A percentile compares a stretch with the other conserved stretches of the same genome.
phyloP scores from a whole-genome alignment of 2,113 vertebrate species.

The Poecilia latipinna region DNA sequence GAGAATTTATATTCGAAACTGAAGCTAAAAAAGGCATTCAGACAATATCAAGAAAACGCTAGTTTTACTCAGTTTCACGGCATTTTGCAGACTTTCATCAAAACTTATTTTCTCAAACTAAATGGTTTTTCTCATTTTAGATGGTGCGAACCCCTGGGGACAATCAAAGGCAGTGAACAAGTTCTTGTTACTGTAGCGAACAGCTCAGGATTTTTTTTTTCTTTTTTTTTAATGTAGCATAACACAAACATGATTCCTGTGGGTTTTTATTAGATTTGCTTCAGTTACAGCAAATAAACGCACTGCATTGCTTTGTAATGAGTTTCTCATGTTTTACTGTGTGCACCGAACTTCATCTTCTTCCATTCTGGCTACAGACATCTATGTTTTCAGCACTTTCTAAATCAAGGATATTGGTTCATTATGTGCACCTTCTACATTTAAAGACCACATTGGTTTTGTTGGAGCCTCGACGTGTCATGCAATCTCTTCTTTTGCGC shows the following conservation, averaged over 20 bases:
- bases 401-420: conserved; percentile 16
- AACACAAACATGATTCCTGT: background rate
- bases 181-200: background rate
- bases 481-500: conserved; percentile 10
- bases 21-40: background rate
- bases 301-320: conserved; percentile 5
- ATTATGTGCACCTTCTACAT: background rate
- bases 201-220: background rate
- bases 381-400: conserved; percentile 12
- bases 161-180: background rate
- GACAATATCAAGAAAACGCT: background rate
- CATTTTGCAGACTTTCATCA: background rate
- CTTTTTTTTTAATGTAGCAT: background rate
- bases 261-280: background rate
- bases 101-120: background rate
- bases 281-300: background rate
- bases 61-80: background rate
- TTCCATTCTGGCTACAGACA: background rate
- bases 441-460: conserved; percentile 14
- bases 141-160: background rate
- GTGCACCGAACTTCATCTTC: background rate
- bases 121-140: background rate
- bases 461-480: background rate
- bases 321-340: background rate
- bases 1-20: background rate